These are phyloP conservation scores for Perognathus longimembris DNA, from an alignment of 2,113 vertebrate species.

Conservation along the genomic window DNA sequence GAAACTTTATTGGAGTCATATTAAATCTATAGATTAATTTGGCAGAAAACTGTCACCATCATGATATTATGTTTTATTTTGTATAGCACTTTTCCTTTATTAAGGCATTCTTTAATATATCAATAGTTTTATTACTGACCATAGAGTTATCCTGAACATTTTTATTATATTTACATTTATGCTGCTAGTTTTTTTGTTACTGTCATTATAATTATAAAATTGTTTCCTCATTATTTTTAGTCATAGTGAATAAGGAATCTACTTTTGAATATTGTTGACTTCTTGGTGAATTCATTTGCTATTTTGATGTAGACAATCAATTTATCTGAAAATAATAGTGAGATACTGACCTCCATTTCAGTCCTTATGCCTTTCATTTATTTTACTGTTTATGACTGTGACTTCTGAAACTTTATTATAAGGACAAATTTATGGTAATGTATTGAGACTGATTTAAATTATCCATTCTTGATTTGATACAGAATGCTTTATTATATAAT, in stretches of 20 bases:
- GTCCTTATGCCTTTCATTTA: neutral
- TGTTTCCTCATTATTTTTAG: neutral
- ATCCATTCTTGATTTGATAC: neutral
- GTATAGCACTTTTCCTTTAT: neutral
- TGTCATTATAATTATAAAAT: neutral
- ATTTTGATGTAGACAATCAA: neutral
- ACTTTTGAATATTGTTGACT: neutral
- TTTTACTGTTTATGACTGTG: neutral
- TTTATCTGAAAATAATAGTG: neutral
- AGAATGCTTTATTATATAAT: neutral
- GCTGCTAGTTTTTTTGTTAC: neutral
- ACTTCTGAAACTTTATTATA: too few species aligned
- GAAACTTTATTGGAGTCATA: neutral
- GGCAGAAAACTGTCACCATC: neutral
- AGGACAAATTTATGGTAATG: neutral
- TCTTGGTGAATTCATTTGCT: neutral
- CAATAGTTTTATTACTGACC: neutral
- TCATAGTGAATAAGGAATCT: neutral
- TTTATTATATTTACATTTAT: neutral
- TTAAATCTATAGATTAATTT: neutral
- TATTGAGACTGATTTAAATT: neutral
- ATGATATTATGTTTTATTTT: neutral
- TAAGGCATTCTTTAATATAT: neutral
- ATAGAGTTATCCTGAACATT: neutral
- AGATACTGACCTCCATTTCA: neutral